phyloP scores from a whole-genome alignment of 2,113 vertebrate genomes.

The Ammospiza caudacuta region DNA sequence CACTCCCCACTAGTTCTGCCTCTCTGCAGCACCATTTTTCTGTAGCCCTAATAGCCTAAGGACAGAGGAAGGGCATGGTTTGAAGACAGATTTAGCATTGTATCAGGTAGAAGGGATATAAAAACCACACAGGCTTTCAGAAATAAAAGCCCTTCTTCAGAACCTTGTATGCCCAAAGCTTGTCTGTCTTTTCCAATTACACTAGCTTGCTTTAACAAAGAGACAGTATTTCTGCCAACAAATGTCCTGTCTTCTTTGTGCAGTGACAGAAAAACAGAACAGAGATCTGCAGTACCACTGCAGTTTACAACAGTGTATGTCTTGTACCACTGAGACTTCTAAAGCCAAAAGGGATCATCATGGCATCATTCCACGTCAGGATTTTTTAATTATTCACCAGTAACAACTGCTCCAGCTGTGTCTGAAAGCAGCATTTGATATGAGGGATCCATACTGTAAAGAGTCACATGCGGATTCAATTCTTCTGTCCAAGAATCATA shows the following conservation, averaged over 20 bases:
- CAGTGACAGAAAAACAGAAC: not conserved
- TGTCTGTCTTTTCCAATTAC: not conserved
- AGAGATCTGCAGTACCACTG: constrained; percentile 11
- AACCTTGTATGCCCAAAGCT: not conserved
- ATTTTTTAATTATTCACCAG: not conserved
- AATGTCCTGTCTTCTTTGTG: not conserved
- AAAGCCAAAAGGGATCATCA: not conserved
- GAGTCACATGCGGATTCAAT: not conserved
- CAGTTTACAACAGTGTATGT: not conserved
- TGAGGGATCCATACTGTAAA: not conserved
- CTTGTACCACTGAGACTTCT: not conserved
- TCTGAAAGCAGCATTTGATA: not conserved
- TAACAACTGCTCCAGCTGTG: not conserved
- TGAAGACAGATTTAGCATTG: not conserved
- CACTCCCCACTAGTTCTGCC: not conserved
- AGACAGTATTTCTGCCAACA: not conserved
- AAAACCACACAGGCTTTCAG: not conserved
- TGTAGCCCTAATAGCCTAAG: not conserved
- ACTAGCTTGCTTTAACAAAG: not conserved
- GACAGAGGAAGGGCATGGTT: not conserved
- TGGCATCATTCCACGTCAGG: not conserved
- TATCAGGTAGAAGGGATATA: not conserved
- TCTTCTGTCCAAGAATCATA: not conserved
- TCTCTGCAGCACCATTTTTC: not conserved
- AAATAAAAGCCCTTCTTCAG: not conserved